Evolutionary conservation across 2,888 invertebrate species (phyloP).

Genomic region (Lithosia quadra): DNA sequence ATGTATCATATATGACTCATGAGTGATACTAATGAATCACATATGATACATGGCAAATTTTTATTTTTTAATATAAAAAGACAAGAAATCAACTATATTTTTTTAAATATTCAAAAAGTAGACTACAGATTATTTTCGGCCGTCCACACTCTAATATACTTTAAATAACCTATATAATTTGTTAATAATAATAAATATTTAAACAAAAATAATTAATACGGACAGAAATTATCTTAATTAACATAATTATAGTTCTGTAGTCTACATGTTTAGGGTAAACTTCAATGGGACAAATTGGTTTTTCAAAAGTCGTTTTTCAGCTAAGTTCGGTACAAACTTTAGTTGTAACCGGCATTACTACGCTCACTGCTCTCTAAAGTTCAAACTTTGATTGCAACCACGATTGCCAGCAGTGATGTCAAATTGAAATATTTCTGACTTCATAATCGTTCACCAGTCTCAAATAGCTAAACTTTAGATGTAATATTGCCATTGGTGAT

Average conservation of each 20-base stretch:
- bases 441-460: too few relatives aligned
- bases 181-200: slow-evolving; percentile 3
- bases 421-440: too few relatives aligned
- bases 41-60: background rate
- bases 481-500: too few relatives aligned
- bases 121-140: background rate
- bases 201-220: background rate
- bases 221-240: background rate
- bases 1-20: too few relatives aligned
- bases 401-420: too few relatives aligned
- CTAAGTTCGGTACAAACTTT: too few relatives aligned
- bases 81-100: background rate
- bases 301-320: too few relatives aligned
- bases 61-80: background rate
- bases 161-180: background rate
- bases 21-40: too few relatives aligned
- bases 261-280: background rate
- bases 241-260: background rate
- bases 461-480: too few relatives aligned
- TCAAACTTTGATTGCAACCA: too few relatives aligned
- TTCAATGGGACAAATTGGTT: background rate
- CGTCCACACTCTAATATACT: background rate
- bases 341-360: too few relatives aligned
- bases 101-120: slow-evolving; percentile 1
- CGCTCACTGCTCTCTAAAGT: too few relatives aligned